Conservation (phyloP, 2,113 vertebrate species). For the Chaetodon auriga region DNA sequence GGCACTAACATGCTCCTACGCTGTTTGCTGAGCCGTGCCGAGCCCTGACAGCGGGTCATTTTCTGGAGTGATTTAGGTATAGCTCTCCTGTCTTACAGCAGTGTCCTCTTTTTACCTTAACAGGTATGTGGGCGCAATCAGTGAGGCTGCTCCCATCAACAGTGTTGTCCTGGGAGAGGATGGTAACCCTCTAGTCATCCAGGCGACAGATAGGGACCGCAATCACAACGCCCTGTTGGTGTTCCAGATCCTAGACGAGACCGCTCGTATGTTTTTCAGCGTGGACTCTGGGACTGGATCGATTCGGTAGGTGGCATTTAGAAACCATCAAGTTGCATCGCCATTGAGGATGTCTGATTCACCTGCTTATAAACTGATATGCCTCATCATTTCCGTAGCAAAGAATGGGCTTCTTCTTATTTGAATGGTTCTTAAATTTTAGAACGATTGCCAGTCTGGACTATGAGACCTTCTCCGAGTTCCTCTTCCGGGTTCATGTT, state of each 20-base stretch:
- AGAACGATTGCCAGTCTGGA: constrained; percentile 92
- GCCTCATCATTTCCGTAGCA: not conserved
- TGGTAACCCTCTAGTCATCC: constrained; percentile 92
- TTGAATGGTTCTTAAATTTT: constrained; percentile 16
- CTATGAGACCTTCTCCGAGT: constrained; percentile 91
- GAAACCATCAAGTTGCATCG: not conserved
- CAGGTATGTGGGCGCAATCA: constrained; percentile 85
- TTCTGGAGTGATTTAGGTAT: not conserved
- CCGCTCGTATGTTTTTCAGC: constrained; percentile 92
- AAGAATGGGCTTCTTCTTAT: not conserved
- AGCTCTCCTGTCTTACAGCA: not conserved
- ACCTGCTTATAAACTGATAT: not conserved
- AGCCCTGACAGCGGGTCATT: not conserved
- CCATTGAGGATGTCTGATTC: not conserved
- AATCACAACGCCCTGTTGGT: constrained; percentile 95
- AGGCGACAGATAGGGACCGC: constrained; percentile 91
- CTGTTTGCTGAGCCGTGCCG: not conserved
- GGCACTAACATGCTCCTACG: not conserved
- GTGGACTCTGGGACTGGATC: constrained; percentile 97
- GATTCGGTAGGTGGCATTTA: constrained; percentile 81
- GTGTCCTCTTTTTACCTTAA: not conserved
- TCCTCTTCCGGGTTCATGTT: constrained; percentile 93
- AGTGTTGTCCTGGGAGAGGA: constrained; percentile 89
- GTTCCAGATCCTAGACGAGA: constrained; percentile 95
- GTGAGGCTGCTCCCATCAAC: constrained; percentile 93